A percentile compares a stretch with the other conserved stretches of the same genome.
Conservation (phyloP, 2,888 invertebrate species). For the Hofmannophila pseudospretella region DNA sequence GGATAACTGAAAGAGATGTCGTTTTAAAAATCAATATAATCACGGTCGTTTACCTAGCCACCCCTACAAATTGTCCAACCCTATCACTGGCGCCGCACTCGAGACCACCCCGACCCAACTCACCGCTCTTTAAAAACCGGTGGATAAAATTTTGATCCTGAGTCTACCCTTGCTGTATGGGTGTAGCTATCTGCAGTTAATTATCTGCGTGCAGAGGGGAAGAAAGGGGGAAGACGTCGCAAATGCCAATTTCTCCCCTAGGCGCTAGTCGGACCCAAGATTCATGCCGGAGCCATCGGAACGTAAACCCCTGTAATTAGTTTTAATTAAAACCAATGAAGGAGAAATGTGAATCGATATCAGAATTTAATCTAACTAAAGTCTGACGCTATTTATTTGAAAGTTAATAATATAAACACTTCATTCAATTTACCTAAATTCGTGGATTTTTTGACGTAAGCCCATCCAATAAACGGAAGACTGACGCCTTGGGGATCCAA, state of each 20-base stretch:
- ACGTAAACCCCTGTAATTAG: conserved; percentile 61
- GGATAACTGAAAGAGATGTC: conserved; percentile 44
- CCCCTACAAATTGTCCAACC: conserved; percentile 69
- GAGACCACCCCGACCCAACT: conserved; percentile 39
- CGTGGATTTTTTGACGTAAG: conserved; percentile 13
- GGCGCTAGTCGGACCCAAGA: conserved; percentile 41
- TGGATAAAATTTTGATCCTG: conserved; percentile 64
- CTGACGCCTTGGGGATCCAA: conserved; percentile 3
- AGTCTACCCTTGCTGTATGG: conserved; percentile 39
- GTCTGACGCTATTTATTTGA: neutral
- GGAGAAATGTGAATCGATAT: conserved; percentile 40
- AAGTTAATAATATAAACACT: neutral
- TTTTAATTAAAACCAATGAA: conserved; percentile 67
- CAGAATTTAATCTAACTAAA: conserved; percentile 7
- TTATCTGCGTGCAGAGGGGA: conserved; percentile 63
- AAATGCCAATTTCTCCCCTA: conserved; percentile 58
- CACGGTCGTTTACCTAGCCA: conserved; percentile 64
- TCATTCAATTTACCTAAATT: conserved; percentile 9
- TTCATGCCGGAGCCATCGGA: conserved; percentile 47
- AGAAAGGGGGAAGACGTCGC: conserved; percentile 53
- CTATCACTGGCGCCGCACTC: conserved; percentile 48
- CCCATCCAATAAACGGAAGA: conserved; percentile 12
- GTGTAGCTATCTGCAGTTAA: conserved; percentile 73
- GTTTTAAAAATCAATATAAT: conserved; percentile 70
- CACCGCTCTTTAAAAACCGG: conserved; percentile 64